Evolutionary conservation across 1,140 invertebrate genomes (phyloP).

Genomic region (Nilaparvata lugens): DNA sequence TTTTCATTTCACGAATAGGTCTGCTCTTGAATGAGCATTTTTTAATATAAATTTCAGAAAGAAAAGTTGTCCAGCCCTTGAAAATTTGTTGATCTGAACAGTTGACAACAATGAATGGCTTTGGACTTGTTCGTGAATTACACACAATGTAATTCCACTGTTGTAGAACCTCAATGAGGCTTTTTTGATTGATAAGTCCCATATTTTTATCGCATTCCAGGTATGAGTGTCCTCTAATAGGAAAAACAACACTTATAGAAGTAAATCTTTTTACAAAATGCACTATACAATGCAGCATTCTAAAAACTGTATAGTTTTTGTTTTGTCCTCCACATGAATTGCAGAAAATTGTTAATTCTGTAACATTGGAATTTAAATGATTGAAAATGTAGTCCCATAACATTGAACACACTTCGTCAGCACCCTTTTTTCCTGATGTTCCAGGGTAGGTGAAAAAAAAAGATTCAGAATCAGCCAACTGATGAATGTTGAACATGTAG

Average conservation of each 20-base stretch:
- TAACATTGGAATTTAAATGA: constrained; percentile 5
- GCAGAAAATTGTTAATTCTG: constrained; percentile 15
- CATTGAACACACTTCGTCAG: constrained; percentile 18
- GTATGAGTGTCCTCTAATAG: constrained; percentile 15
- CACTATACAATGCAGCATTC: constrained; percentile 15
- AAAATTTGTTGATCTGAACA: no score
- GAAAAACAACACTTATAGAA: constrained; percentile 7
- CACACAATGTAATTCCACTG: constrained; percentile 1
- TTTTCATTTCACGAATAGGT: no score
- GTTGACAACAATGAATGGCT: no score
- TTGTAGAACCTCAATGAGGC: background rate
- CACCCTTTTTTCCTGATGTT: constrained; percentile 14
- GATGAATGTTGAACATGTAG: no score
- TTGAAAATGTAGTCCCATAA: constrained; percentile 15
- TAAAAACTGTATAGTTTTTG: constrained; percentile 15
- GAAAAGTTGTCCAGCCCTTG: no score
- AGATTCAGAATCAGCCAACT: no score
- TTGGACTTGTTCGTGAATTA: no score
- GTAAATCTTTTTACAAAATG: constrained; percentile 1
- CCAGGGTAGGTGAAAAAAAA: background rate
- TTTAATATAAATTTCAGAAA: no score
- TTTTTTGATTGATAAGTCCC: constrained; percentile 14
- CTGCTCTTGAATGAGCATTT: no score
- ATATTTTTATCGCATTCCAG: constrained; percentile 18
- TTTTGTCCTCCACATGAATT: constrained; percentile 17